Conservation (phyloP, 2,888 invertebrate genomes). For the Kryphioiulus occultus region DNA sequence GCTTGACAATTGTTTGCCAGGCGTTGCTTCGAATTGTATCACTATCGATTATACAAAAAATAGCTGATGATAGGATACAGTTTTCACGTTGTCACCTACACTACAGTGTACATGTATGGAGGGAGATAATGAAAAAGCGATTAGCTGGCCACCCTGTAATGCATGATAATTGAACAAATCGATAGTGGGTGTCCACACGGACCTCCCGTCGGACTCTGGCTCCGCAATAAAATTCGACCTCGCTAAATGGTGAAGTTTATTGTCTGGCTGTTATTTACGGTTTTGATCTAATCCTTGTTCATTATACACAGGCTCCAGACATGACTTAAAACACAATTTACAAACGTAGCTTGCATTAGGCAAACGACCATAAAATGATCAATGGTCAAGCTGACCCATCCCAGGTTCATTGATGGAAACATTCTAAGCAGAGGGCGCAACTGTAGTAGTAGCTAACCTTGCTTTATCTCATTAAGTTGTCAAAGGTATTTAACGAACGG, state of each 20-base stretch:
- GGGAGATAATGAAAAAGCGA: too few relatives aligned
- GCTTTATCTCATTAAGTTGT: not conserved
- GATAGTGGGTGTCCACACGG: not conserved
- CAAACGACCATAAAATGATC: not conserved
- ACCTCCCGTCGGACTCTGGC: not conserved
- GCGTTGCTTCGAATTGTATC: too few relatives aligned
- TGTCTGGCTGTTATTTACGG: not conserved
- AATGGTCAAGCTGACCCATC: conserved; percentile 15
- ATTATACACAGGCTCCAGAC: not conserved
- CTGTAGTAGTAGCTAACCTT: not conserved
- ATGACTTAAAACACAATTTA: not conserved
- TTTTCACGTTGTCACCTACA: too few relatives aligned
- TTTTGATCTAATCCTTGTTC: not conserved
- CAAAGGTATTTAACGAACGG: not conserved
- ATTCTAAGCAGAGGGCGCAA: not conserved
- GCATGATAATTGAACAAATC: not conserved
- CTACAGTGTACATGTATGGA: too few relatives aligned
- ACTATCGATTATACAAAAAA: too few relatives aligned
- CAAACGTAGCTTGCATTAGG: not conserved
- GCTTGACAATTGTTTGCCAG: too few relatives aligned
- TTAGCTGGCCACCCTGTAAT: not conserved
- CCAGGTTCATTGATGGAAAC: not conserved
- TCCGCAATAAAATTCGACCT: not conserved
- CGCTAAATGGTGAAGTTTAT: not conserved
- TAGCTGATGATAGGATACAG: too few relatives aligned